Evolutionary conservation across 2,113 vertebrate species (phyloP).

Genomic region (Oncorhynchus tshawytscha): DNA sequence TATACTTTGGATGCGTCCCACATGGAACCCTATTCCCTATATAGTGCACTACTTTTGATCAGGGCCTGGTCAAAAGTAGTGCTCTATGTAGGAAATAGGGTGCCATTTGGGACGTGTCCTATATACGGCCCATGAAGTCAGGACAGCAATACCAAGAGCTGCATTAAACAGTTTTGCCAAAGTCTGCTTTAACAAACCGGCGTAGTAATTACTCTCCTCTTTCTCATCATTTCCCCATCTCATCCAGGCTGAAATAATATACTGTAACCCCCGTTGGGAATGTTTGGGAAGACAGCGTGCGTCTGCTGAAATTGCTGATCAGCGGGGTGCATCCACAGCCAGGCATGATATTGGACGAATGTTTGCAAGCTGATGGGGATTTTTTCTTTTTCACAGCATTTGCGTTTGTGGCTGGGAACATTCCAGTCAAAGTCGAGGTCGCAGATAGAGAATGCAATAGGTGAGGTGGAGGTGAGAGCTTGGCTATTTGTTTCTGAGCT

Average conservation of each 20-base stretch:
- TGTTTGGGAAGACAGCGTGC: background rate
- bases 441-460: background rate
- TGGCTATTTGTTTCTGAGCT: background rate
- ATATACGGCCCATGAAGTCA: background rate
- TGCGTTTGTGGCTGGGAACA: background rate
- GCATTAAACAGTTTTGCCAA: constrained; percentile 11
- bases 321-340: constrained; percentile 22
- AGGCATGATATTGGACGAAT: constrained; percentile 11
- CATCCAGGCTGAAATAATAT: constrained; percentile 3
- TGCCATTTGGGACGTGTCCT: too few species aligned
- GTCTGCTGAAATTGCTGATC: constrained; percentile 24
- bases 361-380: constrained; percentile 21
- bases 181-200: constrained; percentile 7
- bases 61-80: too few species aligned
- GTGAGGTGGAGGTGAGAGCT: background rate
- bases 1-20: too few species aligned
- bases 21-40: too few species aligned
- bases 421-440: background rate
- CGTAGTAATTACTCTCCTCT: background rate
- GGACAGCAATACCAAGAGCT: background rate
- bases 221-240: constrained; percentile 1
- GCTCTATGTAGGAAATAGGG: too few species aligned
- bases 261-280: constrained; percentile 15
- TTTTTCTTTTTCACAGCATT: constrained; percentile 1
- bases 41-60: too few species aligned